A percentile compares a stretch with the other conserved stretches of the same genome.
phyloP scores from a whole-genome alignment of 2,888 invertebrate genomes.

The Cephus runcator region DNA sequence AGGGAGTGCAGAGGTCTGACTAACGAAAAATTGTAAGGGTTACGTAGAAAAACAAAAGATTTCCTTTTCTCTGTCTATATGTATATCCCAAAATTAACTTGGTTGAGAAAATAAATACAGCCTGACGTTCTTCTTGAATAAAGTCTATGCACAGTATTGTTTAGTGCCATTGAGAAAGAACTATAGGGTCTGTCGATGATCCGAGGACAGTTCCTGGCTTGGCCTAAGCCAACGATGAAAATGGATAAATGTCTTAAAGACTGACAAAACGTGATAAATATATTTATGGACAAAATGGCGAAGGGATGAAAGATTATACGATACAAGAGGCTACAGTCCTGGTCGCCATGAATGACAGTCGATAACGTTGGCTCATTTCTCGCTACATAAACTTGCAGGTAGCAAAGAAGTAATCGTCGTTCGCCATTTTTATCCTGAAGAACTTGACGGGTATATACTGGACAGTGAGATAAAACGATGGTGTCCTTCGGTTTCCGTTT shows the following conservation, averaged over 20 bases:
- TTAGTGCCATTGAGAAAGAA: background rate
- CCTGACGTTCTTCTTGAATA: background rate
- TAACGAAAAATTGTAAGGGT: background rate
- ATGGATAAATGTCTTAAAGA: slow-evolving; percentile 1
- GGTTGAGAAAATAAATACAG: background rate
- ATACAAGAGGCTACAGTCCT: background rate
- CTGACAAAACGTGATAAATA: slow-evolving; percentile 46
- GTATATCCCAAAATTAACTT: background rate
- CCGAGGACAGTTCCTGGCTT: background rate
- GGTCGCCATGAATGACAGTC: slow-evolving; percentile 1
- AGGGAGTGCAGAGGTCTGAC: background rate
- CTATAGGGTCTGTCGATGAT: background rate
- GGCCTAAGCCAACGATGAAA: background rate
- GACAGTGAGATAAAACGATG: background rate
- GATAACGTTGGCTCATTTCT: slow-evolving; percentile 50
- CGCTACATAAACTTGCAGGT: slow-evolving; percentile 50
- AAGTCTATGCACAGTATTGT: background rate
- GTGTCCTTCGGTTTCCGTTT: background rate
- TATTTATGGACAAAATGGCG: slow-evolving; percentile 29
- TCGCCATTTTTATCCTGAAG: background rate
- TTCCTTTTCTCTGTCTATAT: background rate
- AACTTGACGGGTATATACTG: background rate
- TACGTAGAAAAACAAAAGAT: background rate
- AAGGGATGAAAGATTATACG: slow-evolving; percentile 19
- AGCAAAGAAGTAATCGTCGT: background rate